A percentile compares a stretch with the other conserved stretches of the same genome.
These are phyloP conservation scores for Boloria selene DNA, from an alignment of 2,888 invertebrate species.

Conservation along the genomic window DNA sequence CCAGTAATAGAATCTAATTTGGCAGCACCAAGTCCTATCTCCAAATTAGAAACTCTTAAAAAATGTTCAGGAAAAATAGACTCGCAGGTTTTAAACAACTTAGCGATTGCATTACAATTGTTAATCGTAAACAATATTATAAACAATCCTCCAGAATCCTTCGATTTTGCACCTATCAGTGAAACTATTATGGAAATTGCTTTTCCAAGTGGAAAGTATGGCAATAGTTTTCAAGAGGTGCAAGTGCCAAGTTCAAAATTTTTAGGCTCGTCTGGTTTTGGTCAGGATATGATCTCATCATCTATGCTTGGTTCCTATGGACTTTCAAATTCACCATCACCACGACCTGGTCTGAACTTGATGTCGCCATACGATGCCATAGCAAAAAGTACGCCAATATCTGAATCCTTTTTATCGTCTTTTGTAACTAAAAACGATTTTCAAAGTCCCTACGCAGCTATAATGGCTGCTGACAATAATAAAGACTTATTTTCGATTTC, in stretches of 20 bases:
- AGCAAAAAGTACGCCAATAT: conserved; percentile 26
- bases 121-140: conserved; percentile 65
- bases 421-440: conserved; percentile 55
- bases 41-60: conserved; percentile 14
- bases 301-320: conserved; percentile 38
- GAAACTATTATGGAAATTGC: conserved; percentile 23
- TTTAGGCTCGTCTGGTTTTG: conserved; percentile 48
- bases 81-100: conserved; percentile 61
- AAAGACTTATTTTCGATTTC: conserved; percentile 53
- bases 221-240: conserved; percentile 32
- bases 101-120: conserved; percentile 68
- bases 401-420: conserved; percentile 26
- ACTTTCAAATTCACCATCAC: conserved; percentile 33
- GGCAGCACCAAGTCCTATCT: neutral
- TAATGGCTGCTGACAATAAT: conserved; percentile 50
- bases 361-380: conserved; percentile 48
- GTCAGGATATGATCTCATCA: conserved; percentile 36
- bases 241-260: conserved; percentile 47
- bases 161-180: conserved; percentile 21
- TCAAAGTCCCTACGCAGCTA: conserved; percentile 55
- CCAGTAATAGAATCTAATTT: conserved; percentile 4
- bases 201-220: neutral
- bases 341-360: conserved; percentile 39
- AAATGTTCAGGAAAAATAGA: conserved; percentile 47
- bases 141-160: conserved; percentile 48